phyloP scores from a whole-genome alignment of 2,113 vertebrate species.

The Progne subis region DNA sequence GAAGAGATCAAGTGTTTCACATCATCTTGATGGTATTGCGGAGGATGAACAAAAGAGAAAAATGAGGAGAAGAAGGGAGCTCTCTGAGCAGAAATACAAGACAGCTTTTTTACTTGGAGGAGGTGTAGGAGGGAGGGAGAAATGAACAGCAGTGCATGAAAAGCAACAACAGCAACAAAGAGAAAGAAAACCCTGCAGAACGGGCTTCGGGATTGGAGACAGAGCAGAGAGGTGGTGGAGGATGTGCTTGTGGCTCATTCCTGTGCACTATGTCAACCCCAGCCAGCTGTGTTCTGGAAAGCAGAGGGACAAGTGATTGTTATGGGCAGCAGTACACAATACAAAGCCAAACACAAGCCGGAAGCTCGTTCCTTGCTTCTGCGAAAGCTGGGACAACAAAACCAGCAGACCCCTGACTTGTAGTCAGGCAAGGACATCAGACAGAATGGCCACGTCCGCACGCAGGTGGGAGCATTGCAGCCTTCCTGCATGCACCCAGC shows the following conservation, averaged over 20 bases:
- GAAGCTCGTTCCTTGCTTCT: background rate
- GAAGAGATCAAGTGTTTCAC: background rate
- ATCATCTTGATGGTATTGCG: background rate
- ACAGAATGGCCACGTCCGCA: background rate
- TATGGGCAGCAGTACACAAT: background rate
- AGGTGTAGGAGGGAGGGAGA: background rate
- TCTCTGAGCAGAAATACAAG: background rate
- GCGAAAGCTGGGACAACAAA: background rate
- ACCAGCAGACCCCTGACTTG: background rate
- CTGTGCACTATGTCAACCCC: background rate
- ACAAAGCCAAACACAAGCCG: background rate
- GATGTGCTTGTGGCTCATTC: background rate
- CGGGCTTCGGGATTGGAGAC: background rate
- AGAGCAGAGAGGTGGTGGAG: background rate
- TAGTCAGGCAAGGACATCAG: background rate
- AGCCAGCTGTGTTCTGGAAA: background rate
- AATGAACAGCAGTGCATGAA: background rate
- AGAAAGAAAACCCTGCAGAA: background rate
- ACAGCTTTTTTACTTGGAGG: background rate
- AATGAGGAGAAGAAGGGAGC: background rate
- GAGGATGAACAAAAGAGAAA: background rate
- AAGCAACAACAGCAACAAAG: background rate
- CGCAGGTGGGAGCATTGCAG: background rate
- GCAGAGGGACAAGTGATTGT: background rate
- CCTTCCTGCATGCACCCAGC: background rate